phyloP scores from a whole-genome alignment of 2,113 vertebrate genomes.

The Bagarius yarrelli region DNA sequence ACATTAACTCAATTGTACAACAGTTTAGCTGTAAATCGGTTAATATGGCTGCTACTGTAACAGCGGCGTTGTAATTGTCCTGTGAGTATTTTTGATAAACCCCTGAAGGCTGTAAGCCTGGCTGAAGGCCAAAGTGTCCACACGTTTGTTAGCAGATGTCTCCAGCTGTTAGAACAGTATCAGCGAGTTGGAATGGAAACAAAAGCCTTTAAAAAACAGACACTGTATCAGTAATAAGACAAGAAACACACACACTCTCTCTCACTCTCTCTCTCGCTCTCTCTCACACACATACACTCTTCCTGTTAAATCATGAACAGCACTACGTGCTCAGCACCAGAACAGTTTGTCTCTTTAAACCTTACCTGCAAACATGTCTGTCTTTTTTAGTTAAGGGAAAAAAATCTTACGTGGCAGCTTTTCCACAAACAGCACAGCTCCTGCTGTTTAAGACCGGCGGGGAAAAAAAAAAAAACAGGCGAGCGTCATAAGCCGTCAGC shows the following conservation, averaged over 20 bases:
- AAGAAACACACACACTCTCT: background rate
- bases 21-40: background rate
- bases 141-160: slow-evolving; percentile 51
- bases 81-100: background rate
- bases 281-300: background rate
- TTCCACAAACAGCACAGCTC: slow-evolving; percentile 16
- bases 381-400: slow-evolving; percentile 26
- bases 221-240: background rate
- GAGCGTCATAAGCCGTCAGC: slow-evolving; percentile 7
- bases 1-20: background rate
- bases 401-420: slow-evolving; percentile 3
- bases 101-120: slow-evolving; percentile 22
- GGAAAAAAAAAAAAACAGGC: background rate
- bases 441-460: background rate
- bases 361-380: slow-evolving; percentile 19
- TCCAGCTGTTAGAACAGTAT: slow-evolving; percentile 59
- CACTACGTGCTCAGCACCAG: background rate
- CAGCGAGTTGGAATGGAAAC: slow-evolving; percentile 21
- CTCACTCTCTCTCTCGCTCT: background rate
- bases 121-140: slow-evolving; percentile 8
- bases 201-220: slow-evolving; percentile 29
- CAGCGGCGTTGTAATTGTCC: background rate
- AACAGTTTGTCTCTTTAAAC: slow-evolving; percentile 48
- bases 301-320: slow-evolving; percentile 34
- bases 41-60: background rate